Percentiles rank a stretch among this genome's conserved stretches.
Evolutionary conservation across 2,113 vertebrate species (phyloP).

Genomic region (Pachypanchax playfairii): DNA sequence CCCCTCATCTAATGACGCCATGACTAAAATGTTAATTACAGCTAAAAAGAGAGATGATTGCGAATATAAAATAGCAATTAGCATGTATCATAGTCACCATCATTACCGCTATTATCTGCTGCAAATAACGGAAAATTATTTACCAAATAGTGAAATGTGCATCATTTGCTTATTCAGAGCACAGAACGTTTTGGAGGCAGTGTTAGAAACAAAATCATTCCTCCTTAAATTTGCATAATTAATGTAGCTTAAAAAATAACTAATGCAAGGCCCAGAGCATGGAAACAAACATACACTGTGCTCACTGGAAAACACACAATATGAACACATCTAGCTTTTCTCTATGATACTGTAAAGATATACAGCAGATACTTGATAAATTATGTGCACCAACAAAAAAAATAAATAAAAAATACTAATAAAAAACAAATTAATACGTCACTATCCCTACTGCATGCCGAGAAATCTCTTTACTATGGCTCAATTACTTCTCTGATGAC

Average conservation of each 20-base stretch:
- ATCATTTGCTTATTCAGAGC: conserved; percentile 68
- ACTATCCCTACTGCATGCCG: not conserved
- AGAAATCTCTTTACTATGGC: conserved; percentile 11
- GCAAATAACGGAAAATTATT: conserved; percentile 72
- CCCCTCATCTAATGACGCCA: conserved; percentile 54
- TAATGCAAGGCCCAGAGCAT: conserved; percentile 29
- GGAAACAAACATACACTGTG: conserved; percentile 13
- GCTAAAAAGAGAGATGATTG: conserved; percentile 72
- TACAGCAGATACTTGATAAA: not conserved
- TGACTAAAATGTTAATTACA: conserved; percentile 75
- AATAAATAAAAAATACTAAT: not conserved
- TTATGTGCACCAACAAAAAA: not conserved
- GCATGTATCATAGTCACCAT: conserved; percentile 76
- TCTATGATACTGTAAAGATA: not conserved
- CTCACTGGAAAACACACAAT: conserved; percentile 12
- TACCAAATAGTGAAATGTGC: conserved; percentile 60
- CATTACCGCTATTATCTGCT: conserved; percentile 69
- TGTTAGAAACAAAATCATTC: conserved; percentile 24
- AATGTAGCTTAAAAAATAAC: conserved; percentile 56
- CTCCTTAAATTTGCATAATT: conserved; percentile 58
- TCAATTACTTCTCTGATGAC: conserved; percentile 31
- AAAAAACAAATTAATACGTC: not conserved
- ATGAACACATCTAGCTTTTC: not conserved
- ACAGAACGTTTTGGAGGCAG: conserved; percentile 47
- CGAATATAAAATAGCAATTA: conserved; percentile 77